Conservation (phyloP, 2,888 invertebrate species). For the Idaea dimidiata region DNA sequence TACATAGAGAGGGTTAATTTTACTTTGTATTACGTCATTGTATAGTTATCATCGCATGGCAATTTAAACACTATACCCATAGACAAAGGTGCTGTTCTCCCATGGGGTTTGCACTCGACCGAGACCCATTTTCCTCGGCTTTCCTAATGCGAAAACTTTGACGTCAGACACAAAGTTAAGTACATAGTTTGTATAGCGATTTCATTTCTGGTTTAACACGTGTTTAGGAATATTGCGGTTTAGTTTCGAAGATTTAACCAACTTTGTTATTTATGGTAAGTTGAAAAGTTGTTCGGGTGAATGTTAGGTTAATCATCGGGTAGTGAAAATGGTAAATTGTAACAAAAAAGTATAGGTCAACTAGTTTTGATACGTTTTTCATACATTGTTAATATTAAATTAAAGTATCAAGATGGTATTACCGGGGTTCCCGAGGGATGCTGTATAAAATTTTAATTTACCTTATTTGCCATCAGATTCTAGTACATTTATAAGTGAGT, state of each 20-base stretch:
- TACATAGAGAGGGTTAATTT: slow-evolving; percentile 49
- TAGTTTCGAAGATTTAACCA: slow-evolving; percentile 12
- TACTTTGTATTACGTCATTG: slow-evolving; percentile 44
- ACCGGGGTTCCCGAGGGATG: no score
- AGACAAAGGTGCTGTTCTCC: slow-evolving; percentile 38
- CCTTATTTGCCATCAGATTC: no score
- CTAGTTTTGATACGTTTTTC: no score
- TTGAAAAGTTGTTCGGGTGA: not conserved
- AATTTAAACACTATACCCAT: slow-evolving; percentile 39
- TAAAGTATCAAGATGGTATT: no score
- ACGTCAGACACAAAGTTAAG: slow-evolving; percentile 59
- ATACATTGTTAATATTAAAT: no score
- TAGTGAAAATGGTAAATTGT: not conserved
- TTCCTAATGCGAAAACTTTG: slow-evolving; percentile 70
- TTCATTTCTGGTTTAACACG: slow-evolving; percentile 26
- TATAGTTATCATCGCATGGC: slow-evolving; percentile 36
- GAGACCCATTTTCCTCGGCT: slow-evolving; percentile 61
- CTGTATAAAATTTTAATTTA: no score
- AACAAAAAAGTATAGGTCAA: not conserved
- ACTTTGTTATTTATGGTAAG: slow-evolving; percentile 1
- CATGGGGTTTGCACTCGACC: slow-evolving; percentile 47
- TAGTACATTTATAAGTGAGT: no score
- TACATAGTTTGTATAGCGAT: slow-evolving; percentile 30
- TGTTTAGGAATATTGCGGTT: slow-evolving; percentile 21
- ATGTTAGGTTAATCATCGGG: not conserved